Evolutionary conservation across 2,888 invertebrate genomes (phyloP).

Genomic region (Limenitis camilla): DNA sequence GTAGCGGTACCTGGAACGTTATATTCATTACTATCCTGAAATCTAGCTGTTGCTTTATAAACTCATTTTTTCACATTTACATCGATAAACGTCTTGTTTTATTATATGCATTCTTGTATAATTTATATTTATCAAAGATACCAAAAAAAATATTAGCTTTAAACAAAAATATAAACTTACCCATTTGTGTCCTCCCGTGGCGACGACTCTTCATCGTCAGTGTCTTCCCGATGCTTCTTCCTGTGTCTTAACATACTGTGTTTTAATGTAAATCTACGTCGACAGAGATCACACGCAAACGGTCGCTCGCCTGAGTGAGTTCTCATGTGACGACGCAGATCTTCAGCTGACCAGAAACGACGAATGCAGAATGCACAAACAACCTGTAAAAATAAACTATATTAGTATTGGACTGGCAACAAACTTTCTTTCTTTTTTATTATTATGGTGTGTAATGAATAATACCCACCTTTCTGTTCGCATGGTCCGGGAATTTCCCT

Average conservation of each 20-base stretch:
- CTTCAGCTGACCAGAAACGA: constrained; percentile 96
- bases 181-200: constrained; percentile 63
- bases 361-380: constrained; percentile 95
- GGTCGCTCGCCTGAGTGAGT: constrained; percentile 95
- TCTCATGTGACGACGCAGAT: constrained; percentile 93
- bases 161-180: constrained; percentile 35
- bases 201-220: constrained; percentile 71
- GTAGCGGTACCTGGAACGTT: constrained; percentile 50
- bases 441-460: neutral
- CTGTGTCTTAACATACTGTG: constrained; percentile 96
- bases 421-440: neutral
- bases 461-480: constrained; percentile 82
- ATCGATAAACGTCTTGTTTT: too few species aligned
- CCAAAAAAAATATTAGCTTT: neutral
- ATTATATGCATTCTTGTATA: too few species aligned
- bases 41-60: too few species aligned
- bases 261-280: constrained; percentile 91
- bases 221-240: constrained; percentile 83
- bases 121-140: neutral
- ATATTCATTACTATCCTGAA: neutral
- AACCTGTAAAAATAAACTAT: constrained; percentile 59
- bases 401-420: neutral
- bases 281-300: constrained; percentile 92
- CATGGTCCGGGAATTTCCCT: constrained; percentile 89
- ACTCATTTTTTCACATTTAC: too few species aligned